phyloP scores from a whole-genome alignment of 2,888 invertebrate species.

The Charanyca ferruginea region DNA sequence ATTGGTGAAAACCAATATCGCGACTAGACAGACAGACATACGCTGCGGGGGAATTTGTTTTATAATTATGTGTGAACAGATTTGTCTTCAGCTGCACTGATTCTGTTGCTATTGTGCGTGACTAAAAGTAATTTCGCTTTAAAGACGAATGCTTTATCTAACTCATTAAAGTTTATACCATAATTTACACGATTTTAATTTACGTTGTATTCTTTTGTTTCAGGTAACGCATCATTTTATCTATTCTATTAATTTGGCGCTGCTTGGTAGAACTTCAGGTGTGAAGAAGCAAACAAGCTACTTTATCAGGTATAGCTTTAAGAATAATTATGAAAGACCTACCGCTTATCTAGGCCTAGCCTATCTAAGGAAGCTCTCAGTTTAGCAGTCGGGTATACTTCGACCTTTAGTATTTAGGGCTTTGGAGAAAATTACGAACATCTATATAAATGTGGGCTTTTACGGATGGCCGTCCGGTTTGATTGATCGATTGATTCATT shows the following conservation, averaged over 20 bases:
- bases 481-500: slow-evolving; percentile 44
- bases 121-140: background rate
- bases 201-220: slow-evolving; percentile 31
- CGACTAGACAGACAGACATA: too few species aligned
- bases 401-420: slow-evolving; percentile 24
- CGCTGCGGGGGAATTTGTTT: too few species aligned
- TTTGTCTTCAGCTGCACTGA: background rate
- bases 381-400: too few species aligned
- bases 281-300: background rate
- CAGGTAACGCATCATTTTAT: slow-evolving; percentile 37
- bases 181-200: background rate
- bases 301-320: background rate
- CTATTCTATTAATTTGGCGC: background rate
- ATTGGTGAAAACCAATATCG: too few species aligned
- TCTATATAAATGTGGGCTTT: slow-evolving; percentile 36
- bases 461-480: slow-evolving; percentile 33
- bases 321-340: too few species aligned
- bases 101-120: background rate
- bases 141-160: background rate
- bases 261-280: background rate
- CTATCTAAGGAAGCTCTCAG: too few species aligned
- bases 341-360: too few species aligned
- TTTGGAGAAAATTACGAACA: slow-evolving; percentile 40
- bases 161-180: background rate
- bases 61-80: too few species aligned